A percentile compares a stretch with the other conserved stretches of the same genome.
Evolutionary conservation across 2,888 invertebrate species (phyloP).

Genomic region (Cheilosia vernalis): DNA sequence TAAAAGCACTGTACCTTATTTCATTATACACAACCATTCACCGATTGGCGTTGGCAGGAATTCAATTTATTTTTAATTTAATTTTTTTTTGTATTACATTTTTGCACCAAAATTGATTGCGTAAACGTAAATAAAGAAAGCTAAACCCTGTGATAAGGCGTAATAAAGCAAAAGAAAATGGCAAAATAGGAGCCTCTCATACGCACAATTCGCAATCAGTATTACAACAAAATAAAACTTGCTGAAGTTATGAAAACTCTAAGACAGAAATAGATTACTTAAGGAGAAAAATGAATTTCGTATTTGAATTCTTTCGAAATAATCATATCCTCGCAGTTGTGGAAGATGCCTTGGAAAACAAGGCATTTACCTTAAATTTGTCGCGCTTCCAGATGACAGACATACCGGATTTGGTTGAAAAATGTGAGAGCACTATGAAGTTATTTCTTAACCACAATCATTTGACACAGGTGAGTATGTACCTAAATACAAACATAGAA

Average conservation of each 20-base stretch:
- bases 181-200: conserved; percentile 5
- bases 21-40: background rate
- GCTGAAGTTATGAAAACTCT: background rate
- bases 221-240: conserved; percentile 1
- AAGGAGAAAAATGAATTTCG: conserved; percentile 85
- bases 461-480: conserved; percentile 84
- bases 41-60: too few species aligned
- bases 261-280: too few species aligned
- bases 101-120: too few species aligned
- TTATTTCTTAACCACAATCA: conserved; percentile 87
- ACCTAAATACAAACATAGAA: background rate
- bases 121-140: too few species aligned
- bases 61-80: too few species aligned
- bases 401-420: conserved; percentile 85
- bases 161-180: conserved; percentile 20
- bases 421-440: conserved; percentile 85
- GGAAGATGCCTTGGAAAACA: conserved; percentile 86
- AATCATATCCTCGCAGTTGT: conserved; percentile 88
- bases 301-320: conserved; percentile 88
- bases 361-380: conserved; percentile 86
- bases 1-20: too few species aligned
- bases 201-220: conserved; percentile 24
- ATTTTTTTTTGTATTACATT: background rate
- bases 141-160: too few species aligned
- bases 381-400: conserved; percentile 87